A percentile compares a stretch with the other conserved stretches of the same genome.
These are phyloP conservation scores for Lordiphosa stackelbergi DNA, from an alignment of 1,140 invertebrate species.

Conservation along the genomic window DNA sequence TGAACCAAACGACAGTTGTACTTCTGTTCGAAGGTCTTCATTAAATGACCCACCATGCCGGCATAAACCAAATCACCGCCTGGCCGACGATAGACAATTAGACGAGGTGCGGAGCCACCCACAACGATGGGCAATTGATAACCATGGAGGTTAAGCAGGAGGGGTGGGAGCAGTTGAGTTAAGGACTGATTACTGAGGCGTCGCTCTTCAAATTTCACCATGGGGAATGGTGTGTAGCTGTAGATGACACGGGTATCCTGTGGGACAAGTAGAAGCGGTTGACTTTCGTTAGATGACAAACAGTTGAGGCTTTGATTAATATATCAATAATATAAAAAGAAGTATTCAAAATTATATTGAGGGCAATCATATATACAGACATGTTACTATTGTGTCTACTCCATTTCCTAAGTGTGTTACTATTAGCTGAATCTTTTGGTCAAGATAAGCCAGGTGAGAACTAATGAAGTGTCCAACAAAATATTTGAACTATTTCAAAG, in stretches of 20 bases:
- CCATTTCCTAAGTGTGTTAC: too few species aligned
- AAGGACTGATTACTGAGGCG: constrained; percentile 3
- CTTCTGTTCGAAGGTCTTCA: constrained; percentile 35
- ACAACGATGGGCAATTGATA: constrained; percentile 35
- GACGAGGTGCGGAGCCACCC: constrained; percentile 54
- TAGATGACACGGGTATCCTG: constrained; percentile 40
- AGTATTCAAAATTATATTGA: too few species aligned
- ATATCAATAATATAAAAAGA: too few species aligned
- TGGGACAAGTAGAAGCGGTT: constrained; percentile 3
- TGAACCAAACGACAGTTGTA: constrained; percentile 42
- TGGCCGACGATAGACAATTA: constrained; percentile 39
- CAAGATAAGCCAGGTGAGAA: too few species aligned
- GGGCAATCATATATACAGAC: too few species aligned
- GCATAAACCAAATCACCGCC: constrained; percentile 26
- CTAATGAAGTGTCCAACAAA: too few species aligned
- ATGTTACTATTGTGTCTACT: too few species aligned
- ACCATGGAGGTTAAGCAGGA: constrained; percentile 35
- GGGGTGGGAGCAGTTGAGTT: constrained; percentile 12
- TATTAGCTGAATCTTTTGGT: too few species aligned
- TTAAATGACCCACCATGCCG: constrained; percentile 52
- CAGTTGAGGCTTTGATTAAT: not conserved
- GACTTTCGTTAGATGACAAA: constrained; percentile 3
- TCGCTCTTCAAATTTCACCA: constrained; percentile 33
- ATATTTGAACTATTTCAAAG: too few species aligned
- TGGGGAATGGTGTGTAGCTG: constrained; percentile 54